Conservation (phyloP, 2,888 invertebrate genomes). For the Diploptera punctata region DNA sequence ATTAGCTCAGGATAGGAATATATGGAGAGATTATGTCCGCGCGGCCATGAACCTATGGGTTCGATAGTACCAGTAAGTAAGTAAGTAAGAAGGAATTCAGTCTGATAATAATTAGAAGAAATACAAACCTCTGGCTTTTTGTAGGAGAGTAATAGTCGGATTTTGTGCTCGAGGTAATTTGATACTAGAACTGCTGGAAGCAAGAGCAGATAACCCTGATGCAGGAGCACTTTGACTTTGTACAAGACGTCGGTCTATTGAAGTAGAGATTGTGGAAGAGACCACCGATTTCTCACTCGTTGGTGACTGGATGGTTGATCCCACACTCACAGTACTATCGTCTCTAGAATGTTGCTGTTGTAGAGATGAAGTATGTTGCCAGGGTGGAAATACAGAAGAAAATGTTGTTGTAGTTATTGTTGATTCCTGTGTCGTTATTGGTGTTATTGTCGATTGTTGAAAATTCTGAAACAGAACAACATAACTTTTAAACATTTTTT, state of each 20-base stretch:
- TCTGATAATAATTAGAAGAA: too few species aligned
- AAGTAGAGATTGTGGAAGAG: conserved; percentile 49
- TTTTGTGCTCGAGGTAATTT: conserved; percentile 80
- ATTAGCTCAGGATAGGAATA: too few species aligned
- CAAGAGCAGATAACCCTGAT: conserved; percentile 62
- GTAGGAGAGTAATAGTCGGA: conserved; percentile 84
- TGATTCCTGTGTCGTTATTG: not conserved
- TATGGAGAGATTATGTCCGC: too few species aligned
- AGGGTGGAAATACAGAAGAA: conserved; percentile 40
- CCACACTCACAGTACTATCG: not conserved
- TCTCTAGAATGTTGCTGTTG: conserved; percentile 32
- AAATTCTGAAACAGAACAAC: not conserved
- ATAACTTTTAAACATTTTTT: too few species aligned
- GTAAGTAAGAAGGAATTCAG: too few species aligned
- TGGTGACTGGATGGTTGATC: not conserved
- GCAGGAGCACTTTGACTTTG: conserved; percentile 55
- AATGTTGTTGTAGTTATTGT: not conserved
- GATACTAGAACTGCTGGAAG: conserved; percentile 32
- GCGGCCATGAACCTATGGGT: too few species aligned
- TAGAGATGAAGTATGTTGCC: conserved; percentile 42
- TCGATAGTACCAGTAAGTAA: too few species aligned
- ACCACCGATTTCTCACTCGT: conserved; percentile 38
- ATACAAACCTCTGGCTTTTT: conserved; percentile 84
- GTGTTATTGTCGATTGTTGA: not conserved
- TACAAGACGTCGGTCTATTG: conserved; percentile 51